These are phyloP conservation scores for Acropora tenuis DNA, from an alignment of 64 coral and sea anemone genomes.

Conservation along the genomic window DNA sequence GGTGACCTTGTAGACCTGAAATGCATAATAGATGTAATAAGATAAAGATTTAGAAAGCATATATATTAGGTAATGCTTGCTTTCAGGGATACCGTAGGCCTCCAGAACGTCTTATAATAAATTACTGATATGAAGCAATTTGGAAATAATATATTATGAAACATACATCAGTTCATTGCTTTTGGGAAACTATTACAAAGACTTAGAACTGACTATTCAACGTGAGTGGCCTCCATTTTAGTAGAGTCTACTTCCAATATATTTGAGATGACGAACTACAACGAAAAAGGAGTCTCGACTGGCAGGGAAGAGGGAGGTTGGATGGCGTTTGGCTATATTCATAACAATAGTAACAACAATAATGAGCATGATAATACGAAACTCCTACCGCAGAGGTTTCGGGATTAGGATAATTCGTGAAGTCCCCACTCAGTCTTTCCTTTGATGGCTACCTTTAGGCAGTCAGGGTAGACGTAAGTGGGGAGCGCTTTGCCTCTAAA, in stretches of 20 bases:
- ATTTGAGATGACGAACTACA: constrained; percentile 13
- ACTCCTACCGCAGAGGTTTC: not conserved
- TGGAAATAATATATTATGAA: constrained; percentile 4
- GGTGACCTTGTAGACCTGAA: constrained; percentile 6
- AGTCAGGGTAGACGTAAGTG: constrained; percentile 8
- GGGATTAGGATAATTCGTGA: constrained; percentile 2
- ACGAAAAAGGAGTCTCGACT: constrained; percentile 5
- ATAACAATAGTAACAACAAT: not conserved
- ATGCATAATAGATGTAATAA: constrained; percentile 3
- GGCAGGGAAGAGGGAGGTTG: not conserved
- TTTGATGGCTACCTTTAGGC: not conserved
- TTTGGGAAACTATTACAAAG: not conserved
- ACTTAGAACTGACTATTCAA: not conserved
- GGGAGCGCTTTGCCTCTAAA: constrained; percentile 2
- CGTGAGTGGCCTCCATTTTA: not conserved
- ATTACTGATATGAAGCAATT: not conserved
- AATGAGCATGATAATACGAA: not conserved
- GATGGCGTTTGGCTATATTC: not conserved
- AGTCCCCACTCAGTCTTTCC: constrained; percentile 15
- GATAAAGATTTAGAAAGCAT: not conserved
- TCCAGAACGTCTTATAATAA: constrained; percentile 2
- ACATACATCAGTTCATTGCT: not conserved
- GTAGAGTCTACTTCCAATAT: not conserved
- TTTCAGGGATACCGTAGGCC: too few species aligned
- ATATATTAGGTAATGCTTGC: not conserved